A percentile compares a stretch with the other conserved stretches of the same genome.
Evolutionary conservation across 2,113 vertebrate genomes (phyloP).

Genomic region (Oryzias woworae): DNA sequence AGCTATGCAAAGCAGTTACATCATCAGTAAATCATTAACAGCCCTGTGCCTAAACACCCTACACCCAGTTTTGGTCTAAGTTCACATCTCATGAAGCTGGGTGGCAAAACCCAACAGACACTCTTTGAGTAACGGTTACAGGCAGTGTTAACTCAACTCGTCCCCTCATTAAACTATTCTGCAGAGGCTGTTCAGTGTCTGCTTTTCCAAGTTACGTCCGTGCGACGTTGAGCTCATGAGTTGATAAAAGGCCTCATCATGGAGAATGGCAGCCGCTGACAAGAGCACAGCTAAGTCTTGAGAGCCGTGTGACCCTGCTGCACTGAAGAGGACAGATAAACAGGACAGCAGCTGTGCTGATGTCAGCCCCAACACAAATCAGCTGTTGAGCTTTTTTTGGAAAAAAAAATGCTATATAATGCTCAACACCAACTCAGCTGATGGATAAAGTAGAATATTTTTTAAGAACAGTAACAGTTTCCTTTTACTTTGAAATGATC

Average conservation of each 20-base stretch:
- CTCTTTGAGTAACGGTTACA: background rate
- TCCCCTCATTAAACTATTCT: constrained; percentile 33
- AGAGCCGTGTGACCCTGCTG: constrained; percentile 24
- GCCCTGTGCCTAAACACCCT: background rate
- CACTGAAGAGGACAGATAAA: constrained; percentile 16
- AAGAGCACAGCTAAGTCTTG: constrained; percentile 54
- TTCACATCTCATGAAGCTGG: background rate
- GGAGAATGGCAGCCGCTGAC: constrained; percentile 23
- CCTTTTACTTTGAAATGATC: too few relatives aligned
- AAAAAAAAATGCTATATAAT: background rate
- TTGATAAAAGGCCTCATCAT: constrained; percentile 29
- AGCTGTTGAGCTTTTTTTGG: background rate
- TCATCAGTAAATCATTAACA: constrained; percentile 7
- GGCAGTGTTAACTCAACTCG: background rate
- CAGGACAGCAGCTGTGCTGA: constrained; percentile 27
- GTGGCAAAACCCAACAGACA: too few relatives aligned
- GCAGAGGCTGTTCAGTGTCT: too few relatives aligned
- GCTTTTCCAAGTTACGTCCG: constrained; percentile 11
- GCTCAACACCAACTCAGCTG: too few relatives aligned
- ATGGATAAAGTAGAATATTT: too few relatives aligned
- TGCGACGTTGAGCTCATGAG: constrained; percentile 10
- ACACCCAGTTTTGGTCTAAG: background rate
- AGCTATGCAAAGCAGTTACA: constrained; percentile 17
- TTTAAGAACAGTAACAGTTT: too few relatives aligned
- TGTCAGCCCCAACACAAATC: too few relatives aligned